phyloP scores from a whole-genome alignment of 2,888 invertebrate species.

The Amphimallon solstitiale region DNA sequence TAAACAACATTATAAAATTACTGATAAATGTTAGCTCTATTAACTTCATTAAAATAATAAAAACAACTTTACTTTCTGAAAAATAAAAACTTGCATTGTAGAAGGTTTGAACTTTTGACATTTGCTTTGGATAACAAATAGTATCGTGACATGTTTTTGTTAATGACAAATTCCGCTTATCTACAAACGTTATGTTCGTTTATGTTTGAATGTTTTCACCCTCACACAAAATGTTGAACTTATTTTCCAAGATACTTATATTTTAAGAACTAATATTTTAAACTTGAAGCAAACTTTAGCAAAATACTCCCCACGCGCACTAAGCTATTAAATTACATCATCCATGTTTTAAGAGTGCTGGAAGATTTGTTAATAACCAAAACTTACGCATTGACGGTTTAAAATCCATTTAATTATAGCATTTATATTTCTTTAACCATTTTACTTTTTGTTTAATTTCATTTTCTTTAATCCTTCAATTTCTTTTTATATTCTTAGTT shows the following conservation, averaged over 20 bases:
- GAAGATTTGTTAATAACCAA: not conserved
- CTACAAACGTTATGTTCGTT: not conserved
- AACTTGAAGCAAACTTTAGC: not conserved
- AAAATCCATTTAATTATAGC: not conserved
- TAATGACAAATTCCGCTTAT: too few relatives aligned
- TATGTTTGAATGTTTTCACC: not conserved
- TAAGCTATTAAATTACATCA: too few relatives aligned
- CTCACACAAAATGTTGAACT: constrained; percentile 26
- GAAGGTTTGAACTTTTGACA: too few relatives aligned
- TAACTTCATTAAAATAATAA: too few relatives aligned
- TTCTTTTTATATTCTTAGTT: constrained; percentile 18
- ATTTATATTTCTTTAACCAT: constrained; percentile 8
- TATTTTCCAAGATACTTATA: constrained; percentile 26
- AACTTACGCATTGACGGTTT: not conserved
- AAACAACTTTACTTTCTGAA: too few relatives aligned
- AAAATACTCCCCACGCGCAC: not conserved
- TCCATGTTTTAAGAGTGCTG: too few relatives aligned
- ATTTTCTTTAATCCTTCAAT: constrained; percentile 4
- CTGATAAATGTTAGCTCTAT: too few relatives aligned
- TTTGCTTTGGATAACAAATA: too few relatives aligned
- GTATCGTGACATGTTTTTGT: too few relatives aligned
- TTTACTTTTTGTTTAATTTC: not conserved
- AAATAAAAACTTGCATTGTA: too few relatives aligned
- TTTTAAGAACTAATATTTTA: not conserved
- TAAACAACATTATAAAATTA: too few relatives aligned